A percentile compares a stretch with the other conserved stretches of the same genome.
Conservation (phyloP, 2,797 vertebrate species). For the Holocentrus rufus region DNA sequence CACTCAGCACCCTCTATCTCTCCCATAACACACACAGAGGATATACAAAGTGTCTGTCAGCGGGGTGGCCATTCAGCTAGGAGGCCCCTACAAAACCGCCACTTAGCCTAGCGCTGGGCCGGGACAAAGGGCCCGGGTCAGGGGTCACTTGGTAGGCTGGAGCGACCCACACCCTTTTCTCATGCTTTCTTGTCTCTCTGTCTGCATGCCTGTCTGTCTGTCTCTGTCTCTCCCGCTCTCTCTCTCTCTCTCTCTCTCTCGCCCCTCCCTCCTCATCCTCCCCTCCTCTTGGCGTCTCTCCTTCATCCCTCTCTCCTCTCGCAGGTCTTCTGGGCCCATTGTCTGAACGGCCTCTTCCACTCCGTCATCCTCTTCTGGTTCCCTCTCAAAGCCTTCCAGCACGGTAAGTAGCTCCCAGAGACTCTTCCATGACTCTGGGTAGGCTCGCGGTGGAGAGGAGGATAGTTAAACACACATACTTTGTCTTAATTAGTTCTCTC, state of each 20-base stretch:
- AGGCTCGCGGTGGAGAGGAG: constrained; percentile 62
- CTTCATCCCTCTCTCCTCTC: constrained; percentile 74
- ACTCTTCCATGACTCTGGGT: constrained; percentile 53
- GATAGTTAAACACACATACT: constrained; percentile 73
- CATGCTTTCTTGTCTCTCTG: constrained; percentile 86
- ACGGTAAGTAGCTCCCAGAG: constrained; percentile 90
- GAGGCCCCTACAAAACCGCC: constrained; percentile 91
- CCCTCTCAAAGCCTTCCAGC: constrained; percentile 97
- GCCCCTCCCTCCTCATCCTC: constrained; percentile 68
- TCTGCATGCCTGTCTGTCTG: constrained; percentile 74
- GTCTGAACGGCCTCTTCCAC: constrained; percentile 99
- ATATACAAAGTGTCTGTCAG: constrained; percentile 96
- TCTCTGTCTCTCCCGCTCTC: constrained; percentile 82
- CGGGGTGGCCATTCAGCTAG: constrained; percentile 87
- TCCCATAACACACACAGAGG: constrained; percentile 75
- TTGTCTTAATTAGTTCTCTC: constrained; percentile 78
- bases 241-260: constrained; percentile 82
- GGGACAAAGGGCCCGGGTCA: constrained; percentile 91
- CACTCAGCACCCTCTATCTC: constrained; percentile 65
- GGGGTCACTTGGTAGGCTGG: constrained; percentile 89
- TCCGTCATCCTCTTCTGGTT: constrained; percentile 99
- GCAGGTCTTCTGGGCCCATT: constrained; percentile 99
- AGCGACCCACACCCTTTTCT: constrained; percentile 88
- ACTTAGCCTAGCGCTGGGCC: constrained; percentile 90
- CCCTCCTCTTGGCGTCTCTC: constrained; percentile 78